Evolutionary conservation across 1,140 invertebrate genomes (phyloP).

Genomic region (Drosophila ambigua): DNA sequence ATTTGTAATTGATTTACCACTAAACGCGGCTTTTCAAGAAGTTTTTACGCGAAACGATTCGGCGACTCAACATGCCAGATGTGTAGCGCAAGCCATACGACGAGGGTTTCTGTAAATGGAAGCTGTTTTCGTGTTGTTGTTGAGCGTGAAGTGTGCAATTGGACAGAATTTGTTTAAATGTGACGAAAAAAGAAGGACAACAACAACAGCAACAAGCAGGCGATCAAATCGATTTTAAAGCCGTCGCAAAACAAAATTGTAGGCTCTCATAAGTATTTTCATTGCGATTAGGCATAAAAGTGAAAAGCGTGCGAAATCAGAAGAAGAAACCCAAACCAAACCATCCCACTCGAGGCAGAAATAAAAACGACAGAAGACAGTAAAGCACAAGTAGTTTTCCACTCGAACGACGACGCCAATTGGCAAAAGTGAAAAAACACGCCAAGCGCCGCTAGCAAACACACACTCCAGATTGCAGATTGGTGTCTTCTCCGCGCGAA

Average conservation of each 20-base stretch:
- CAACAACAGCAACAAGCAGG: conserved; percentile 30
- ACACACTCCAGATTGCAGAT: not conserved
- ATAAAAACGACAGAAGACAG: conserved; percentile 28
- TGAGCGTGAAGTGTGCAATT: conserved; percentile 77
- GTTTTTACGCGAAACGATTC: not conserved
- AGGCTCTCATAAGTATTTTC: not conserved
- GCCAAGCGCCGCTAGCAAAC: too few species aligned
- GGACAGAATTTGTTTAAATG: conserved; percentile 65
- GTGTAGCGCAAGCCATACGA: conserved; percentile 49
- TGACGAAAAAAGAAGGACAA: conserved; percentile 35
- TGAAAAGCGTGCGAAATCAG: conserved; percentile 52
- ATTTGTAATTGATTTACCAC: not conserved
- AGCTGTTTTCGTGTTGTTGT: conserved; percentile 78
- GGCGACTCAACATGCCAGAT: not conserved
- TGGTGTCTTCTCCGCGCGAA: conserved; percentile 16
- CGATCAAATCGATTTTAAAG: conserved; percentile 50
- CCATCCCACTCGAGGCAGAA: conserved; percentile 4
- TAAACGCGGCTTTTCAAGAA: not conserved
- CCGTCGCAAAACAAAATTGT: conserved; percentile 12
- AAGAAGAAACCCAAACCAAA: conserved; percentile 27
- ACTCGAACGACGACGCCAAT: conserved; percentile 5
- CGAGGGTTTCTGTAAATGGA: conserved; percentile 77
- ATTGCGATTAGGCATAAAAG: conserved; percentile 9
- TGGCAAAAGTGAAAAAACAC: conserved; percentile 8
- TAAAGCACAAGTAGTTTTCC: conserved; percentile 40